Evolutionary conservation across 2,888 invertebrate genomes (phyloP), one percentile per base, ranked within the genome.

Genomic region (Axea sp.): DNA sequence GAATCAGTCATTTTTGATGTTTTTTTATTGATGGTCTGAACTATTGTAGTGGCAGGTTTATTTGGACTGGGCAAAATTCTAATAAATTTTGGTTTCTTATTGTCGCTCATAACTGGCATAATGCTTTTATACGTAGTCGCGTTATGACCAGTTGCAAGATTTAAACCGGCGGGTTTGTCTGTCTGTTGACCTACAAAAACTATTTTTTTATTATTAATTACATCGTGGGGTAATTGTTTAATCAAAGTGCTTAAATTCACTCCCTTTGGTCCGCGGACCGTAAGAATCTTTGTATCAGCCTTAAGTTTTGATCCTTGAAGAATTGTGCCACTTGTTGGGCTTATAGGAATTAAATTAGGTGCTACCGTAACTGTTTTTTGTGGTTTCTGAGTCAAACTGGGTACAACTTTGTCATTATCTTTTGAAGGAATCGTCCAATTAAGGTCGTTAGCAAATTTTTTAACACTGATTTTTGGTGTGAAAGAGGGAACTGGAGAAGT

Each of bases 201-300:
- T 4, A 84, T 77, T 55, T 82, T 82, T 17, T 83, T 82, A 6
- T 77, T 78, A 8, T 73, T 77, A 3, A 77, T 69, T 0, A 80
- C 71, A 5, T 80, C 78, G 12, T 79, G 73, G 1, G 85, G 78
- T 30, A 84, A n/a, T 35, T 82, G 80, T 35, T 75, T 77, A 14
- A 85, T 81, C 31, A 85, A 76, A 2, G 80, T 72, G 7, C 76
- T 77, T 24, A 84, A 59, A 65, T 79, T 77, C 2, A 81, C 49
- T n/a, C 72, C 78, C 17, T 80, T 80, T 0, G 79, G 51, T 30
- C 76, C 78, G 11, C 82, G 81, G 8, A 84, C 65, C 6, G 80
- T 81, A 5, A 83, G 26, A 14, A 83, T 65, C 8, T 80, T 82
- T 5, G 81, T 75, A 19, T 73, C 75, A 12, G 73, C 19, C 8